Conservation (phyloP, 2,888 invertebrate genomes). For the Gryllus longicercus region DNA sequence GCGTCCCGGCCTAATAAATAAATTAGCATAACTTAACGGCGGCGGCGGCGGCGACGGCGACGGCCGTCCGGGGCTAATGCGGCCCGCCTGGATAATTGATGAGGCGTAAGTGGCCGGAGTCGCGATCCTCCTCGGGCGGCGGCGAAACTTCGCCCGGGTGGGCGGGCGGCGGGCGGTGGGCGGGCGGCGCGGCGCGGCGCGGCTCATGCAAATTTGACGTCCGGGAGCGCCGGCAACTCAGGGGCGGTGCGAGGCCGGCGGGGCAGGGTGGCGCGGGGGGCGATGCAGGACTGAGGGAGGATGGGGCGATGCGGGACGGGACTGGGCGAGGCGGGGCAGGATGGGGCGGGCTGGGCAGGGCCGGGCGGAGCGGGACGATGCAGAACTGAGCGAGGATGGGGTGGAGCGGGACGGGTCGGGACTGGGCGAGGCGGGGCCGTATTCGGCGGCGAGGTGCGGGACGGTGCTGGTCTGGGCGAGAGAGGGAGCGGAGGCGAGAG, state of each 20-base stretch:
- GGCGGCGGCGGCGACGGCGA: not conserved
- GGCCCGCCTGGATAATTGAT: constrained; percentile 17
- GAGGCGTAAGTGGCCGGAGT: constrained; percentile 17
- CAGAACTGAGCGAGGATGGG: too few species aligned
- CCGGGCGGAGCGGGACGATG: too few species aligned
- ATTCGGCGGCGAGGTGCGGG: too few species aligned
- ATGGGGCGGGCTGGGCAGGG: too few species aligned
- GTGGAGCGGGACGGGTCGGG: too few species aligned
- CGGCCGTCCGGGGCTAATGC: not conserved
- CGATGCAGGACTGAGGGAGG: not conserved
- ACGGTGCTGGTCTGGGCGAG: too few species aligned
- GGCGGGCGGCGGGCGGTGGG: not conserved
- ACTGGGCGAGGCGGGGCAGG: too few species aligned
- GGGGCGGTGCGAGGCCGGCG: not conserved
- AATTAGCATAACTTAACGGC: constrained; percentile 17
- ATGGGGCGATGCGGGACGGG: too few species aligned
- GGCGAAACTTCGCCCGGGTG: not conserved
- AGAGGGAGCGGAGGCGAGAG: too few species aligned
- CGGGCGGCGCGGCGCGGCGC: not conserved
- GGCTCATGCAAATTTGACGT: constrained; percentile 4
- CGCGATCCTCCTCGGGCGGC: not conserved
- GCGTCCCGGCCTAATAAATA: constrained; percentile 17
- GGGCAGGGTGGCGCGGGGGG: not conserved
- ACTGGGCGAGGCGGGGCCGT: too few species aligned
- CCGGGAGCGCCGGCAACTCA: not conserved